Base-by-base conservation (phyloP, 2,888 invertebrate species). In the Palloptera scutellata region DNA sequence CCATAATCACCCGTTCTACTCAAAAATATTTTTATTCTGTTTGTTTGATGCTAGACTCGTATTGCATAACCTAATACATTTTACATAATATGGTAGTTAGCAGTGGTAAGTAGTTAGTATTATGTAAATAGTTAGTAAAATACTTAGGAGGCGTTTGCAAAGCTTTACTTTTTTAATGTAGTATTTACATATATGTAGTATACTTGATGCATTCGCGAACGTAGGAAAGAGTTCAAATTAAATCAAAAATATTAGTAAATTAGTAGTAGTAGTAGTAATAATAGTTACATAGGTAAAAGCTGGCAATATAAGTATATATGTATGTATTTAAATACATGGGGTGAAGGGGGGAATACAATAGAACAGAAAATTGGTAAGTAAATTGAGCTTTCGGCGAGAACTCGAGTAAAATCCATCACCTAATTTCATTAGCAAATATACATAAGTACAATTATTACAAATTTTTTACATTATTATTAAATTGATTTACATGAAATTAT, bases 401-500 rank as follows among this genome's bases (percentile, higher is more conserved):
- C 78, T 78, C 78, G 78, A 77, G 66, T 76, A 74, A 74, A 77
- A 77, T 77, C 78, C 77, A 76, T 75, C 77, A 78, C 73, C 75
- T 75, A 76, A 77, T 77, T 77, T 75, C 76, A 77, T 72, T 67
- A 15, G 67, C 43, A 69, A 70, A 64, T 54, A 63, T 58, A 48
- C 63, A n/a, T 30, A 30, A 30, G 30, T 30, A 30, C 30, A 30
- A 30, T 30, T 30, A 30, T 30, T 30, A 30, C 30, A 30, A 30
- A 30, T 30, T 30, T 30, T 30, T 30, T 4, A 2, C 2, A 30
- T 30, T 30, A 30, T 30, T 30, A 30, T 30, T 30, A 30, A 41
- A 48, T 52, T 55, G n/a, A 61, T 71, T 71, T 69, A 67, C 64
- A 70, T 73, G 73, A 74, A 75, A 72, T 71, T 72, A 72, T 52